Evolutionary conservation across 1,140 invertebrate species (phyloP), one percentile per base, ranked within the genome.

Genomic region (Cydia strobilella): DNA sequence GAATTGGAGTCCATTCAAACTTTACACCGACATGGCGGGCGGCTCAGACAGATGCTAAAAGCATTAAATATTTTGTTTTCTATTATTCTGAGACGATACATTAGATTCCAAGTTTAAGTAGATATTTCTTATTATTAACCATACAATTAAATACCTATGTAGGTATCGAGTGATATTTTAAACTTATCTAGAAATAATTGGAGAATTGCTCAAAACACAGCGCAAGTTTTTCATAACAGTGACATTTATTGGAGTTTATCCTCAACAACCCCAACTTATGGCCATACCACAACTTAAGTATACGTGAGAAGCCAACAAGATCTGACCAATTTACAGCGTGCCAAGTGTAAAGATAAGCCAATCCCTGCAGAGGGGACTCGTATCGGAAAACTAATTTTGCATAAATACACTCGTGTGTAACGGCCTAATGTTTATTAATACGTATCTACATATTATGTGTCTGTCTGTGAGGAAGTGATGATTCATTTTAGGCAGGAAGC

Each of bases 281-380:
- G 79, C 62, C 77, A 85, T 82, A 84, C 84, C 79, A 87, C 75
- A 75, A 81, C 84, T 86, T 85, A 88, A 76, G 82, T 84, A 84
- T 86, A 90, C 84, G 83, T 84, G 84, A 86, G 86, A 79, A 90
- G 83, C 80, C 85, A 89, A 81, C 81, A 86, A 91, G 91, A 91
- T 93, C 91, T 92, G 91, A 93, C 91, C 91, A 93, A 91, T 91
- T 91, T 91, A 91, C 89, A 87, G 86, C 86, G 91, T 93, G 91
- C 90, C 90, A 91, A 91, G 85, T 90, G 86, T 86, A 91, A 91
- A 91, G 91, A 93, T 93, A 93, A 91, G 90, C 90, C 90, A 90
- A 91, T 91, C 82, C 87, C 80, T 75, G 48, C 72, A 82, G 80
- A 76, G 81, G 80, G 83, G 77, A 82, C 77, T 82, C 77, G 83